Evolutionary conservation across 2,888 invertebrate species (phyloP), one percentile per base, ranked within the genome.

Genomic region (Lithophane leautieri): DNA sequence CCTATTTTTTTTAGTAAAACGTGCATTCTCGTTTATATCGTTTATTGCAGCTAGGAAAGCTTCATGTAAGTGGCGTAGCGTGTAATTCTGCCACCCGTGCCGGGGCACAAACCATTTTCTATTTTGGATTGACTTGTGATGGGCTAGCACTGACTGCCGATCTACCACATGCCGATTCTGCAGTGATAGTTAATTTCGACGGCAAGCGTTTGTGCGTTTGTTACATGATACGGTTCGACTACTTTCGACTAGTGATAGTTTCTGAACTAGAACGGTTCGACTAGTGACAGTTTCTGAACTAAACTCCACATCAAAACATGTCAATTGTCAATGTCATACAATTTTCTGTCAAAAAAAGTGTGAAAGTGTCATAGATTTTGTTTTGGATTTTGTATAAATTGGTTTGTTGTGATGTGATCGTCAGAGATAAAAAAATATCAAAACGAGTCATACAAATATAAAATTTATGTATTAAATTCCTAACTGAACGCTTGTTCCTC

Each of bases 381-480:
- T 44, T 62, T 52, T 61, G 34, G n/a, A 34, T 44, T 54, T 28
- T 40, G 47, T 44, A 25, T 12, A 50, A 25, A 67, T 44, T 74
- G 72, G 22, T 62, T 78, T 68, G 63, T 79, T 63, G 28, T 78
- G 60, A 66, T 75, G 58, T 65, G 50, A 75, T 52, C 42, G n/a
- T 7, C 6, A 28, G 25, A 44, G 12, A 44, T 52, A 34, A 61
- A 76, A 50, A 61, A 61, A 0, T 25, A 54, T 34, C 22, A 40
- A 54, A n/a, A 40, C 34, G 11, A 28, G 25, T n/a, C 60, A 25
- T 66, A 67, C 44, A 66, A 67, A 56, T 22, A 62, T 22, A 56
- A 52, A 62, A 68, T 14, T 52, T 14, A 73, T 68, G 63, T 54
- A 47, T 52, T 79, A n/a, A 79, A 50, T 44, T 50, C 16, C 22